phyloP scores from a whole-genome alignment of 2,888 invertebrate species.

The Crematogaster levior region DNA sequence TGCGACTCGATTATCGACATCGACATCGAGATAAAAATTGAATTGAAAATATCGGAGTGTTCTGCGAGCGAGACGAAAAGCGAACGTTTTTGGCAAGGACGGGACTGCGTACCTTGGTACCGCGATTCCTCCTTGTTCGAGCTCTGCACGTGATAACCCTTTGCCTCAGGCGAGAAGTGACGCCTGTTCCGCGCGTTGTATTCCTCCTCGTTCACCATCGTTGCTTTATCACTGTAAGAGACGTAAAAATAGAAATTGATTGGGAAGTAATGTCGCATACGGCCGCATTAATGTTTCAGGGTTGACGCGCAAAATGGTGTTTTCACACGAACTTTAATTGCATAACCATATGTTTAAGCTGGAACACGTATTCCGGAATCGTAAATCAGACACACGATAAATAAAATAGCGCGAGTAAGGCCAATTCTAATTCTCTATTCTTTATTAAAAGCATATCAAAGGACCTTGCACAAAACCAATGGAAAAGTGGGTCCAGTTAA shows the following conservation, averaged over 20 bases:
- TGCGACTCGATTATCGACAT: background rate
- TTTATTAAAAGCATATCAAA: no score
- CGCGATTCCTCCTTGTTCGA: constrained; percentile 69
- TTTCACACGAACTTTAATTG: background rate
- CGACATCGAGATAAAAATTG: background rate
- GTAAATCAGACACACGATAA: background rate
- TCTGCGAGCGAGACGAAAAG: no score
- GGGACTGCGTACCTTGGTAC: constrained; percentile 67
- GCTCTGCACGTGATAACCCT: constrained; percentile 68
- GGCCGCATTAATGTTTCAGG: constrained; percentile 15
- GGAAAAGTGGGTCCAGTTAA: no score
- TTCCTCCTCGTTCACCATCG: constrained; percentile 75
- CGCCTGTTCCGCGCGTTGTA: constrained; percentile 75
- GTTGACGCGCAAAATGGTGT: background rate
- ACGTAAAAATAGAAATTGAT: constrained; percentile 18
- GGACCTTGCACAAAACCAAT: no score
- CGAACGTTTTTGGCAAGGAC: background rate
- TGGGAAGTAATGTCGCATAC: background rate
- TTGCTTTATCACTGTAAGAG: constrained; percentile 78
- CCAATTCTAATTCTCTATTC: no score
- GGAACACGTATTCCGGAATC: background rate
- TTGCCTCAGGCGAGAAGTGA: constrained; percentile 71
- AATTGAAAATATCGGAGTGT: background rate
- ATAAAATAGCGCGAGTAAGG: constrained; percentile 16
- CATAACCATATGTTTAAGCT: background rate